phyloP scores from a whole-genome alignment of 1,140 invertebrate genomes.

The Cydia amplana region DNA sequence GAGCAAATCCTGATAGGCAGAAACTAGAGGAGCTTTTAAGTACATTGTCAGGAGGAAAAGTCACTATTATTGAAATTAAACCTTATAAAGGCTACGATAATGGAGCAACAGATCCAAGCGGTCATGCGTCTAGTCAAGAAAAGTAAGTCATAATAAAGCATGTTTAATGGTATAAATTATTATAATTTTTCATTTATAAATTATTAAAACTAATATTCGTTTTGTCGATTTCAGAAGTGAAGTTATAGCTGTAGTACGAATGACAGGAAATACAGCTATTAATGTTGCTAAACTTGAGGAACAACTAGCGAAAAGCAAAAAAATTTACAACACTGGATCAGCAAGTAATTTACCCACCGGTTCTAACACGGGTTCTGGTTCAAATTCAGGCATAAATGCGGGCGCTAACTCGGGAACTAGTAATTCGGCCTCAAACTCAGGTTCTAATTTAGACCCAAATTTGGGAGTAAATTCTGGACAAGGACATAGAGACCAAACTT shows the following conservation, averaged over 20 bases:
- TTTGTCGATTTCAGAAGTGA: conserved; percentile 83
- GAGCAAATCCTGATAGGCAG: conserved; percentile 84
- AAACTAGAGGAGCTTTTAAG: conserved; percentile 86
- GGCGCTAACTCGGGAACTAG: neutral
- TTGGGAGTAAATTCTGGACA: conserved; percentile 27
- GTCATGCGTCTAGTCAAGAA: conserved; percentile 68
- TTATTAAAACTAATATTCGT: conserved; percentile 5
- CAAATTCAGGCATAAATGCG: neutral
- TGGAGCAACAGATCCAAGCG: conserved; percentile 72
- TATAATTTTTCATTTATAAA: neutral
- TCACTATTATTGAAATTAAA: conserved; percentile 86
- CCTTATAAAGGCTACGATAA: conserved; percentile 82
- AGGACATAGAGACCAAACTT: conserved; percentile 50
- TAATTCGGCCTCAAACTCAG: neutral
- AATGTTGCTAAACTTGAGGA: conserved; percentile 85
- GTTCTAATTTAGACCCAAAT: neutral
- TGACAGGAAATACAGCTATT: conserved; percentile 83
- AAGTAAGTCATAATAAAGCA: conserved; percentile 54
- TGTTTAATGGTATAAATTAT: too few species aligned
- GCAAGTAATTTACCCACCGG: conserved; percentile 5
- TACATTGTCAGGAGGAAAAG: conserved; percentile 87
- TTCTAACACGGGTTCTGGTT: conserved; percentile 24
- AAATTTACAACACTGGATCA: conserved; percentile 51
- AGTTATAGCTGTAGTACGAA: conserved; percentile 86
- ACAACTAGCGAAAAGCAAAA: conserved; percentile 80